Base-by-base conservation (phyloP, 2,888 invertebrate genomes). In the Geotrupes spiniger region DNA sequence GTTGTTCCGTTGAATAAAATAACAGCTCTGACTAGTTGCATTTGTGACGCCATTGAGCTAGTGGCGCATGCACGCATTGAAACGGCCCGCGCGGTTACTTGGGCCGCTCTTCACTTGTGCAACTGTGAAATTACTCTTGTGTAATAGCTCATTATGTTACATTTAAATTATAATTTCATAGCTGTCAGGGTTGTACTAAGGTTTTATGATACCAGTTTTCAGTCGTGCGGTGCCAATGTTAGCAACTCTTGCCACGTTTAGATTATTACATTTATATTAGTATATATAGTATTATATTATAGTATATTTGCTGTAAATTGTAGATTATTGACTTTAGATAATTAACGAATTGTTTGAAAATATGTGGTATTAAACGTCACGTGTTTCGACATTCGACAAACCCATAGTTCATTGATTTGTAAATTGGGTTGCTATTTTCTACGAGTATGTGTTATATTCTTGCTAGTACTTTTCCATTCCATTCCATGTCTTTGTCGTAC, bases 141-240 rank as follows among this genome's bases (percentile, higher is more conserved):
- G 43, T 48, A 48, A 47, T 43, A 43, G 37, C 42, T 48, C 48
- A 48, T 48, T 48, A 48, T 43, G 36, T 38, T 33, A 36, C 40
- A 28, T 28, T 17, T 39, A 42, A 48, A 27, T 37, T 25, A 43
- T 48, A 48, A 48, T 48, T 48, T 48, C 43, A 43, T 43, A 48
- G 37, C 48, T 48, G 48, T 48, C 48, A 42, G 48, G 48, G 48
- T 31, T 38, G 48, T 41, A 48, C 37, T 43, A 33, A 48, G 36
- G 38, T 43, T 40, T 28, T 21, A 43, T 48, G 26, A 38, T 36
- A 43, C 43, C 25, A 38, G 43, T 36, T 48, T 48, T 42, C 11
- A 28, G 11, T 33, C 33, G 2, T 9, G 8, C 11, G 33, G 9
- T 33, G 33, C 14, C 33, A 15, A 8, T 10, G 33, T 15, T 33